Base-by-base conservation (phyloP, 2,888 invertebrate species). In the Archips crataeganus region DNA sequence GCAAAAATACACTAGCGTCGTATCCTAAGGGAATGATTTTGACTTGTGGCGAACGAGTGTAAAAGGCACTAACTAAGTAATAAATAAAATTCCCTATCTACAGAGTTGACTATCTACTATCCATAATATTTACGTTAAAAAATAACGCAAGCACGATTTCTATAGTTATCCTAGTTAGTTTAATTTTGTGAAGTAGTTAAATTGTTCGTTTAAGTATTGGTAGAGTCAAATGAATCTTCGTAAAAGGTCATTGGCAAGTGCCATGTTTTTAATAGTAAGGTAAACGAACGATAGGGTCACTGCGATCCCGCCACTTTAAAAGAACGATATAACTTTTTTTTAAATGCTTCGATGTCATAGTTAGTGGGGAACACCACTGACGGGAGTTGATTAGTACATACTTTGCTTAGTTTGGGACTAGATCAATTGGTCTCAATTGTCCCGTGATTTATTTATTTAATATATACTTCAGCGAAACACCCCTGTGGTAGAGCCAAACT, bases 11-110 rank as follows among this genome's bases (percentile, higher is more conserved):
- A 39, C 59, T 36, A 68, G 32, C 47, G 9, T 63, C 47, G 36
- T 63, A 68, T 15, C 49, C 60, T 74, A 70, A 60, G 61, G 74
- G 74, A 74, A 74, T 74, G 74, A 74, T 74, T 74, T 60, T 65
- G 63, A 32, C 51, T 42, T 23, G 51, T 60, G n/a, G 60, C 51
- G 51, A 15, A 15, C n/a, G 51, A 36, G 69, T 64, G 64, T 60
- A 64, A 70, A 74, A 74, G 69, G 74, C 74, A 74, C 74, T 70
- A 73, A 69, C 51, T 42, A 74, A 70, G 15, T 54, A 61, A 45
- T 60, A 65, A 70, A 70, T 70, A 51, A 69, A 42, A 39, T 51
- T 34, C 9, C 65, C 65, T 74, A 74, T 65, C 51, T 65, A 70
- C 34, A 45, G n/a, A 32, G 57, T 69, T 39, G 32, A 34, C 57